phyloP scores from a whole-genome alignment of 2,888 invertebrate genomes.

The Patella depressa region DNA sequence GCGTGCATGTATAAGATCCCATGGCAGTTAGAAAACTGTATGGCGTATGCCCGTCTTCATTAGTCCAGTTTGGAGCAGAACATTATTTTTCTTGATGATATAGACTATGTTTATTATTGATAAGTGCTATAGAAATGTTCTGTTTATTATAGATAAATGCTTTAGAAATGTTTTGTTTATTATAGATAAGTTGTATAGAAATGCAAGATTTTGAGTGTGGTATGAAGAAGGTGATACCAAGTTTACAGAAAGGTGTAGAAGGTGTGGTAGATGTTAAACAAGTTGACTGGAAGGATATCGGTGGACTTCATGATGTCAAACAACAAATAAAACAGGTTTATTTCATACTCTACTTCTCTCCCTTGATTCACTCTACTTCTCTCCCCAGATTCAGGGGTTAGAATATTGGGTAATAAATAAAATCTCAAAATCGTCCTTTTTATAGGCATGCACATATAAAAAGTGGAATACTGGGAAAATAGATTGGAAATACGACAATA shows the following conservation, averaged over 20 bases:
- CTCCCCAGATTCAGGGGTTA: neutral
- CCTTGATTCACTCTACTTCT: neutral
- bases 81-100: neutral
- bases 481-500: too few relatives aligned
- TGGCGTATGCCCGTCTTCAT: neutral
- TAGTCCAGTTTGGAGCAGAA: neutral
- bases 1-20: neutral
- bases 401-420: neutral
- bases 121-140: too few relatives aligned
- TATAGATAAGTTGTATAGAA: neutral
- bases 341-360: neutral
- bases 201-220: constrained; percentile 68
- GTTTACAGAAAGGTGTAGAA: constrained; percentile 72
- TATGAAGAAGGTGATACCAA: constrained; percentile 70
- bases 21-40: neutral
- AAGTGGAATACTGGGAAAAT: too few relatives aligned
- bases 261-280: constrained; percentile 68
- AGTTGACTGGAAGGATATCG: constrained; percentile 74
- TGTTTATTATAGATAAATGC: neutral
- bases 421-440: too few relatives aligned
- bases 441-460: too few relatives aligned
- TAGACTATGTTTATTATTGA: too few relatives aligned
- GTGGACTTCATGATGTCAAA: constrained; percentile 76
- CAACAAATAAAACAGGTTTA: constrained; percentile 72
- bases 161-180: neutral